Base-by-base conservation (phyloP, 2,888 invertebrate genomes). In the Eupithecia exiguata region DNA sequence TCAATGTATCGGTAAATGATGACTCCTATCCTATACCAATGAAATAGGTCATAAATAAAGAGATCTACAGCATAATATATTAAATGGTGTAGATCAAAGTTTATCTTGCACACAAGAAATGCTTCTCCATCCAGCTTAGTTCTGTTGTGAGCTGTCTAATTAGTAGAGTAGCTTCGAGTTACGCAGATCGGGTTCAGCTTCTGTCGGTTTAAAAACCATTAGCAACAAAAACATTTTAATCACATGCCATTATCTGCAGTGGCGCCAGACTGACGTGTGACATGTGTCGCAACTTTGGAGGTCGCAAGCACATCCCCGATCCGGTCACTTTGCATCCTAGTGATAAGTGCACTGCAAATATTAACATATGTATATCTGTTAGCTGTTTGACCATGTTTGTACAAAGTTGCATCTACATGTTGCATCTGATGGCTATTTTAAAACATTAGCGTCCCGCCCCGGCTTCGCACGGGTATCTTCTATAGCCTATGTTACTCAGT, bases 181-280 rank as follows among this genome's bases (percentile, higher is more conserved):
- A 25, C 21, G 12, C n/a, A 21, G 53, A 53, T 53, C 53, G 12
- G 21, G 21, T 53, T 21, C 21, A 21, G 49, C 53, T 53, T 58
- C 58, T 62, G 18, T 62, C 9, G 62, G 3, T 35, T 35, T 62
- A 35, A 62, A 62, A 18, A 35, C 58, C 12, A 58, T 58, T 58
- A 58, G 58, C n/a, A 18, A 65, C 63, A n/a, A 36, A 30, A 43
- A 66, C 25, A 40, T 21, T 66, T 25, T 14, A 40, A 38, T 43
- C 25, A 21, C 49, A 38, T 43, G n/a, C 16, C 49, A 80, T 84
- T 86, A 88, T 89, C 88, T 84, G 73, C 36, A 78, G 79, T 83
- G 89, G 90, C 90, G 90, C 89, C 90, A 74, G 85, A 77, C 84
- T 82, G 84, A 84, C 86, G 84, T 81, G 79, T 82, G 80, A 71